Conservation (phyloP, 2,888 invertebrate species). For the Endotricha flammealis region DNA sequence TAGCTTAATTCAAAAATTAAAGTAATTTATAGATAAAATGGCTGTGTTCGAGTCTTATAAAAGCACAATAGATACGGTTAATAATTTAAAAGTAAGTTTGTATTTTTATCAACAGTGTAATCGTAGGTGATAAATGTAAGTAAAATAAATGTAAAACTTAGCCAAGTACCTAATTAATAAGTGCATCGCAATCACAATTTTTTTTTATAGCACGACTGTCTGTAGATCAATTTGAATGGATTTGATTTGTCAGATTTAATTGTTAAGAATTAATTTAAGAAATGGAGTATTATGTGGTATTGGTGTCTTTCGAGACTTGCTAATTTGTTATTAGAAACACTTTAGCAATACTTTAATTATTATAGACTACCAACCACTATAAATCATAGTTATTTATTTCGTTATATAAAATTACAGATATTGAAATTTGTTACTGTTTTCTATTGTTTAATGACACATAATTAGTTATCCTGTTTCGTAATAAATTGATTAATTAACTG, state of each 20-base stretch:
- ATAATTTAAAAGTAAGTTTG: constrained; percentile 43
- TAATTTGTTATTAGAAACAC: too few species aligned
- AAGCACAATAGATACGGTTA: constrained; percentile 52
- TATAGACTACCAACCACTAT: too few species aligned
- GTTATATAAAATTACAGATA: too few species aligned
- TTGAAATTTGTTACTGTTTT: too few species aligned
- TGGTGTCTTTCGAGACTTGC: too few species aligned
- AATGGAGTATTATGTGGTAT: too few species aligned
- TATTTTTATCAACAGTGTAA: constrained; percentile 72
- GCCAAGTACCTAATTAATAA: neutral
- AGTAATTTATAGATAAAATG: constrained; percentile 61
- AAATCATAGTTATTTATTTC: too few species aligned
- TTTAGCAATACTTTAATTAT: too few species aligned
- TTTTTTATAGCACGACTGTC: too few species aligned
- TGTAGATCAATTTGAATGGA: too few species aligned
- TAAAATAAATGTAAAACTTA: constrained; percentile 19
- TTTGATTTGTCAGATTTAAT: too few species aligned
- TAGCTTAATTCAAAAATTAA: constrained; percentile 30
- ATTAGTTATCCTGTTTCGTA: constrained; percentile 17
- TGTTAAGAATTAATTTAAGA: neutral
- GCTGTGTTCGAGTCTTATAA: constrained; percentile 71
- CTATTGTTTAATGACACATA: too few species aligned
- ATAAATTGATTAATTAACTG: constrained; percentile 16
- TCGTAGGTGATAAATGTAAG: constrained; percentile 15
- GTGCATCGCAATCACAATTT: neutral